These are phyloP conservation scores for Passer domesticus DNA, from an alignment of 2,113 vertebrate genomes.

Conservation along the genomic window DNA sequence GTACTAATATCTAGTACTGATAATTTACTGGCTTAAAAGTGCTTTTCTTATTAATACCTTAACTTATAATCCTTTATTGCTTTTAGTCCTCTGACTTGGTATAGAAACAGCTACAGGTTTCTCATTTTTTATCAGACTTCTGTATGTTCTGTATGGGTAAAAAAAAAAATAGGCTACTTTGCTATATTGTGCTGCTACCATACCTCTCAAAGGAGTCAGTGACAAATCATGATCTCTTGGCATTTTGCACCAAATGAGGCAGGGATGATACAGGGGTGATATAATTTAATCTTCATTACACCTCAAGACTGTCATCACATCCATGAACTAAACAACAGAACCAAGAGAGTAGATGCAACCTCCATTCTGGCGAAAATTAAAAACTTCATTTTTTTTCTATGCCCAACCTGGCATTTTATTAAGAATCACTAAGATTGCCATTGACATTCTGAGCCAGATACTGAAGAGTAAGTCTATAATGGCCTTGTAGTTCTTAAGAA, in stretches of 20 bases:
- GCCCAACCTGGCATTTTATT: background rate
- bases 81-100: background rate
- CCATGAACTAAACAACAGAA: background rate
- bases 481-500: background rate
- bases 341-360: background rate
- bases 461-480: background rate
- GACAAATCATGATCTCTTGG: background rate
- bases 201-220: background rate
- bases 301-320: background rate
- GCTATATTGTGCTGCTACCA: background rate
- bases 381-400: background rate
- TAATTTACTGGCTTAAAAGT: background rate
- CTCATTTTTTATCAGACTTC: background rate
- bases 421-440: background rate
- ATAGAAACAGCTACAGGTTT: background rate
- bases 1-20: background rate
- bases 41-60: background rate
- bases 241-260: background rate
- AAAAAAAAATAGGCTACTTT: background rate
- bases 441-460: background rate
- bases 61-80: background rate
- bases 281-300: background rate
- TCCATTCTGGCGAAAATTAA: background rate
- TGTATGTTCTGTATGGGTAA: background rate
- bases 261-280: background rate